Conservation (phyloP, 2,888 invertebrate species). For the Tenthredo distinguenda region DNA sequence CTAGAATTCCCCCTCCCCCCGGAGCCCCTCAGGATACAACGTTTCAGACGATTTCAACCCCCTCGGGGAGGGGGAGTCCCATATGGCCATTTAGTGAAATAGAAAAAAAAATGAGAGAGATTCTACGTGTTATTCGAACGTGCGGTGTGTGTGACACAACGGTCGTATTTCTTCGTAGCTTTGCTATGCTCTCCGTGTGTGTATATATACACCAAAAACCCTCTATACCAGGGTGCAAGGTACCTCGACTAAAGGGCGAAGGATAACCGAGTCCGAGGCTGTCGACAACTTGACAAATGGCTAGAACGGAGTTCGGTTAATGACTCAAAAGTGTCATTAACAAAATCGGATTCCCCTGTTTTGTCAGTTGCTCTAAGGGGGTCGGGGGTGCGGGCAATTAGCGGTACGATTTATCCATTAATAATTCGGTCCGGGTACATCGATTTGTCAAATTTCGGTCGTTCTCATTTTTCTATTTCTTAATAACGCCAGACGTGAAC, state of each 20-base stretch:
- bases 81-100: slow-evolving; percentile 47
- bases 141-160: background rate
- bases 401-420: slow-evolving; percentile 15
- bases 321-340: slow-evolving; percentile 45
- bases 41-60: slow-evolving; percentile 51
- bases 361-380: slow-evolving; percentile 30
- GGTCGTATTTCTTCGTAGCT: background rate
- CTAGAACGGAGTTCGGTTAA: background rate
- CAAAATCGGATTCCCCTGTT: slow-evolving; percentile 45
- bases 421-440: background rate
- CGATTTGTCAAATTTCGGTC: slow-evolving; percentile 30
- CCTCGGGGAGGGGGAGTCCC: slow-evolving; percentile 48
- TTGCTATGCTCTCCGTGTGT: background rate
- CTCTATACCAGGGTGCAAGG: background rate
- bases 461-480: background rate
- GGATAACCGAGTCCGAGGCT: background rate
- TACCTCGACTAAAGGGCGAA: background rate
- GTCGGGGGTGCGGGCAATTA: background rate
- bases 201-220: background rate
- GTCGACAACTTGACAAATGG: slow-evolving; percentile 44
- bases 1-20: background rate
- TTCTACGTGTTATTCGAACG: slow-evolving; percentile 31
- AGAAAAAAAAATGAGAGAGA: background rate
- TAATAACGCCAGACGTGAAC: no score
- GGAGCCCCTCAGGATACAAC: background rate